Conservation (phyloP, 2,888 invertebrate genomes). For the Dimorphilus gyrociliatus region DNA sequence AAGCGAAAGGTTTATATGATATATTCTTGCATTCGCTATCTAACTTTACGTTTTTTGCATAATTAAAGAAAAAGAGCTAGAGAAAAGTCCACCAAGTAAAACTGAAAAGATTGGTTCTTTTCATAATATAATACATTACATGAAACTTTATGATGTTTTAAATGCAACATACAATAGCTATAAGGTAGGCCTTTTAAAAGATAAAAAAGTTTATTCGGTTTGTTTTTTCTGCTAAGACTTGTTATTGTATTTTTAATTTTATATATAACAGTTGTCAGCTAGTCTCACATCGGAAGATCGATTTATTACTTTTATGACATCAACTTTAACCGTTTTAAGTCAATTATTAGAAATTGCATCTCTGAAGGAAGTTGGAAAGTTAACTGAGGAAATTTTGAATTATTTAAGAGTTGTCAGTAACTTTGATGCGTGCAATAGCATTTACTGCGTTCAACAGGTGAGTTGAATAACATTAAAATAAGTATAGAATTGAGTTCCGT, state of each 20-base stretch:
- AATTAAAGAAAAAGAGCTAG: constrained; percentile 30
- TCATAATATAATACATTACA: constrained; percentile 54
- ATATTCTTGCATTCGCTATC: background rate
- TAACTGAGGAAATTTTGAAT: constrained; percentile 61
- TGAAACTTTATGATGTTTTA: constrained; percentile 64
- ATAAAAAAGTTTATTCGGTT: constrained; percentile 55
- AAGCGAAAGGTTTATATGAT: background rate
- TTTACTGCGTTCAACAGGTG: constrained; percentile 60
- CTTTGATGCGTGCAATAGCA: constrained; percentile 51
- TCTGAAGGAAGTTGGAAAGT: constrained; percentile 49
- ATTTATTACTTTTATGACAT: constrained; percentile 25
- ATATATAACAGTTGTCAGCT: constrained; percentile 23
- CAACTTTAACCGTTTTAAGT: constrained; percentile 49
- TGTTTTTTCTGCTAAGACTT: too few relatives aligned
- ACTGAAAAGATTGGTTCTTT: constrained; percentile 36
- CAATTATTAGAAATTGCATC: constrained; percentile 39
- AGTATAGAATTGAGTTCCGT: too few relatives aligned
- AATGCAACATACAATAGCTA: constrained; percentile 69
- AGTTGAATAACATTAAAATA: constrained; percentile 5
- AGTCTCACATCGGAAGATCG: constrained; percentile 36
- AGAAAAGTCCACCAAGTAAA: constrained; percentile 22
- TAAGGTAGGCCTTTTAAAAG: constrained; percentile 50
- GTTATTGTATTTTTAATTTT: too few relatives aligned
- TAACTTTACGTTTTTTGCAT: too few relatives aligned
- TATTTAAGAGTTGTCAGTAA: constrained; percentile 56